Evolutionary conservation across 2,888 invertebrate species (phyloP).

Genomic region (Hirtodrosophila duncani): DNA sequence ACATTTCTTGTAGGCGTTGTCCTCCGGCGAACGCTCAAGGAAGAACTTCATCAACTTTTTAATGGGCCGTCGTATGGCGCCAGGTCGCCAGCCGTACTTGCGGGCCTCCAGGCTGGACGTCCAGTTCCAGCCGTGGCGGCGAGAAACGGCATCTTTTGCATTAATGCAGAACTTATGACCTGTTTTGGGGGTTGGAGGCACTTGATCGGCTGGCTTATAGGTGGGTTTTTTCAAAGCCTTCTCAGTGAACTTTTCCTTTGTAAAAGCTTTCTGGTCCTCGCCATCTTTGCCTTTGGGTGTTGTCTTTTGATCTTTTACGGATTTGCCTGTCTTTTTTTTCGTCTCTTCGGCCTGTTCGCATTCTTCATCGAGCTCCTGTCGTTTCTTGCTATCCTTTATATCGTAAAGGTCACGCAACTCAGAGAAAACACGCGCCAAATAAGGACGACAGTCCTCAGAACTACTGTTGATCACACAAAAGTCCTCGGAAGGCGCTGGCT

Average conservation of each 20-base stretch:
- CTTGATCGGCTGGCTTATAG: background rate
- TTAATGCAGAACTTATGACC: constrained; percentile 38
- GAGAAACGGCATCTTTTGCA: constrained; percentile 79
- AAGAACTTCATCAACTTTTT: constrained; percentile 75
- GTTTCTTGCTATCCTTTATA: constrained; percentile 49
- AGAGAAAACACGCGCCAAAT: constrained; percentile 73
- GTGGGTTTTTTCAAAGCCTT: background rate
- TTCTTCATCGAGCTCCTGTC: constrained; percentile 28
- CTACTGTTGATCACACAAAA: constrained; percentile 41
- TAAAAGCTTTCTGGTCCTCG: background rate
- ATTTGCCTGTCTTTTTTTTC: background rate
- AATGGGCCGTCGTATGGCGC: constrained; percentile 73
- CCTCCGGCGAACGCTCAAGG: constrained; percentile 59
- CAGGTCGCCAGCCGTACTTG: constrained; percentile 75
- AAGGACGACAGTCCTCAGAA: constrained; percentile 63
- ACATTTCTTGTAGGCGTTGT: constrained; percentile 44
- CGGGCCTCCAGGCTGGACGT: constrained; percentile 59
- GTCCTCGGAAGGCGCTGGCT: constrained; percentile 41
- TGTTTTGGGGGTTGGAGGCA: constrained; percentile 1
- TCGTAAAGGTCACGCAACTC: constrained; percentile 73
- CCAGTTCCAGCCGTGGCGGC: constrained; percentile 85
- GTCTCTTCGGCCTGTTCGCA: constrained; percentile 26
- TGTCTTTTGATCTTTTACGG: background rate
- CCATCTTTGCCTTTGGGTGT: background rate
- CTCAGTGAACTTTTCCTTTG: too few species aligned